These are phyloP conservation scores for Phalacrocorax aristotelis DNA, from an alignment of 2,113 vertebrate species.

Conservation along the genomic window DNA sequence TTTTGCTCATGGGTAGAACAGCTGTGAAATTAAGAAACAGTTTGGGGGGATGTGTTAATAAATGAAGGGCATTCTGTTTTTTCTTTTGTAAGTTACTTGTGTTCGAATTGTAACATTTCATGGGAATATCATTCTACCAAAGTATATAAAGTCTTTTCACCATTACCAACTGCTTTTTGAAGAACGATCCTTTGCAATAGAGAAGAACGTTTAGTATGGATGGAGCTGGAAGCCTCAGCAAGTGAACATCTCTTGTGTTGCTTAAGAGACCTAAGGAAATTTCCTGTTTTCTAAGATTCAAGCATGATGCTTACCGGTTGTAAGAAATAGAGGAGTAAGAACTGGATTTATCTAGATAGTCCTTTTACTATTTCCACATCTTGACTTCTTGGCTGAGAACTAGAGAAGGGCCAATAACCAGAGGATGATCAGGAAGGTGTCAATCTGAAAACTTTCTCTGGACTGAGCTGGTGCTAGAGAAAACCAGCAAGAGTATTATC, in stretches of 20 bases:
- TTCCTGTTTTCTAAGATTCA: background rate
- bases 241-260: background rate
- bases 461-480: background rate
- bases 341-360: background rate
- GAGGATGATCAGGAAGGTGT: background rate
- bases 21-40: background rate
- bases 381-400: background rate
- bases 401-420: background rate
- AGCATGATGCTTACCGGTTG: background rate
- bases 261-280: background rate
- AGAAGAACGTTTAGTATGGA: background rate
- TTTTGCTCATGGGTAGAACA: background rate
- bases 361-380: background rate
- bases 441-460: background rate
- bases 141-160: background rate
- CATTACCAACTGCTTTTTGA: background rate
- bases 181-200: background rate
- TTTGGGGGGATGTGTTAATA: background rate
- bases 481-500: background rate
- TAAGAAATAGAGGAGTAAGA: background rate
- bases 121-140: background rate
- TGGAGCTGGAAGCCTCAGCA: background rate
- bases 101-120: background rate
- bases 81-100: background rate
- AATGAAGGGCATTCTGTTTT: background rate